Percentiles rank a stretch among this genome's conserved stretches.
Conservation (phyloP, 2,113 vertebrate genomes). For the Lethenteron reissneri region DNA sequence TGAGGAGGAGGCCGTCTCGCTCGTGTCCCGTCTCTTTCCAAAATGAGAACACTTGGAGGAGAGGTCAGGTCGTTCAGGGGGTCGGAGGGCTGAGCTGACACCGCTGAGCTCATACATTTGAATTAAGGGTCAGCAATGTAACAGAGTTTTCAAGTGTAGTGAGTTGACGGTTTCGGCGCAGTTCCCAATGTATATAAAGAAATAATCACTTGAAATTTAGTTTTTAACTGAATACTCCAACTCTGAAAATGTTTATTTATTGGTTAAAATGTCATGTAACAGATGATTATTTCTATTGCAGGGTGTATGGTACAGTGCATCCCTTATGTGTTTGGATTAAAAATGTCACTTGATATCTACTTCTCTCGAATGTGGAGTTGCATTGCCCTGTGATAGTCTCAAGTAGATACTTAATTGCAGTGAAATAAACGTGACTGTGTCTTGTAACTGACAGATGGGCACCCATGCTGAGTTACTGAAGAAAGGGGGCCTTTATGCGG, state of each 20-base stretch:
- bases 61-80: background rate
- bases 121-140: background rate
- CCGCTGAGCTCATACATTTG: background rate
- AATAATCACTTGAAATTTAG: too few relatives aligned
- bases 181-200: too few relatives aligned
- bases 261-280: too few relatives aligned
- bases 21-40: background rate
- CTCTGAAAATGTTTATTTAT: too few relatives aligned
- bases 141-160: too few relatives aligned
- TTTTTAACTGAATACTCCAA: too few relatives aligned
- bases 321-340: too few relatives aligned
- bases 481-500: slow-evolving; percentile 48
- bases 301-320: too few relatives aligned
- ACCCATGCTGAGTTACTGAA: slow-evolving; percentile 48
- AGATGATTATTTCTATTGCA: too few relatives aligned
- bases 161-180: background rate
- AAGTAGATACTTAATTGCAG: too few relatives aligned
- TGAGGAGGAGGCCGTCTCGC: slow-evolving; percentile 11
- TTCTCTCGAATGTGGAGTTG: background rate
- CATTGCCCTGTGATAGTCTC: background rate
- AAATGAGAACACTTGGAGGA: background rate
- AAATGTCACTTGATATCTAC: too few relatives aligned
- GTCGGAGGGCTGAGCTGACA: background rate
- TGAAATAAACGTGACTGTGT: background rate
- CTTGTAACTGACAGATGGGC: slow-evolving; percentile 31